A percentile compares a stretch with the other conserved stretches of the same genome.
phyloP scores from a whole-genome alignment of 2,797 vertebrate species.

The Aratinga solstitialis region DNA sequence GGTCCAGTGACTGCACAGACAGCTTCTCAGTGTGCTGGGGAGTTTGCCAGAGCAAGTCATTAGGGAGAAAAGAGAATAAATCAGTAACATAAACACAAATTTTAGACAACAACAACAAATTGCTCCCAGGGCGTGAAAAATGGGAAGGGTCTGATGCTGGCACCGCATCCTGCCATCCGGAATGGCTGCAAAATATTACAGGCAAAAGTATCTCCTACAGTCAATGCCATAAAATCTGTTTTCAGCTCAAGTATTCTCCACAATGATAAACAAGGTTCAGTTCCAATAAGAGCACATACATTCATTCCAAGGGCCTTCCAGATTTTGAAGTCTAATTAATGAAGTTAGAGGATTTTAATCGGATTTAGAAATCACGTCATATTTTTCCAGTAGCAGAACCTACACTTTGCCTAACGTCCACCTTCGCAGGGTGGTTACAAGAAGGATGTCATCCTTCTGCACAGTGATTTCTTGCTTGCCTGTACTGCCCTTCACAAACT shows the following conservation, averaged over 20 bases:
- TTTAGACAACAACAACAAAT: background rate
- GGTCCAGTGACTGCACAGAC: background rate
- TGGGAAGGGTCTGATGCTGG: background rate
- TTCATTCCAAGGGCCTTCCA: background rate
- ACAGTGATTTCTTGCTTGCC: background rate
- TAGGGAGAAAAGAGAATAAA: background rate
- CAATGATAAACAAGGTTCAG: background rate
- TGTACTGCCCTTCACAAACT: background rate
- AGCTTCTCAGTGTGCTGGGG: background rate
- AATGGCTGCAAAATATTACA: background rate
- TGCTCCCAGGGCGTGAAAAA: background rate
- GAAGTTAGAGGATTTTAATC: background rate
- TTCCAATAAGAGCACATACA: background rate
- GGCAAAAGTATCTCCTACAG: background rate
- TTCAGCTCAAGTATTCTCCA: background rate
- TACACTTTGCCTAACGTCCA: background rate
- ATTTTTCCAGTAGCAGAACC: background rate
- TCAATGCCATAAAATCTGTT: background rate
- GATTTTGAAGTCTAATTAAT: background rate
- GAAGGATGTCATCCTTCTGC: rapidly evolving
- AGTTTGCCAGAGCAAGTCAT: background rate
- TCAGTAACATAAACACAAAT: background rate
- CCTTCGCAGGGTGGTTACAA: background rate
- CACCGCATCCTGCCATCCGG: background rate
- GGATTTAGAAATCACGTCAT: background rate